Conservation (phyloP, 2,797 vertebrate genomes). For the Helarctos malayanus region DNA sequence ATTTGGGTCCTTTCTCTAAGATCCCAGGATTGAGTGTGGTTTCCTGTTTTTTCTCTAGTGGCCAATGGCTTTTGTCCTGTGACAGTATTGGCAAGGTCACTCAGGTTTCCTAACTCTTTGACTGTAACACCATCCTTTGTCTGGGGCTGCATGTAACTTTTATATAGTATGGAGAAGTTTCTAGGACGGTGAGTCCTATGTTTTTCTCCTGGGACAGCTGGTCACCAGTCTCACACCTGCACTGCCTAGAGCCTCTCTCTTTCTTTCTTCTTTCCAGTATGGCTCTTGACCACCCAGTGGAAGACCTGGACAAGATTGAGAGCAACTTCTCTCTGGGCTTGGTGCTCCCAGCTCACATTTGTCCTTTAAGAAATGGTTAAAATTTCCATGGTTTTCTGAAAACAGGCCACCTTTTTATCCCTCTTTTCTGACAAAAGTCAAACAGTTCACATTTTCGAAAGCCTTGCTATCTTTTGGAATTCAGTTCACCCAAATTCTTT, state of each 20-base stretch:
- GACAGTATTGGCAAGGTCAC: not conserved
- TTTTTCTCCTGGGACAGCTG: not conserved
- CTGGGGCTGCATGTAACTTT: not conserved
- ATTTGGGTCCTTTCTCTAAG: too few species aligned
- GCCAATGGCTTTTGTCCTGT: not conserved
- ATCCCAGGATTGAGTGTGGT: not conserved
- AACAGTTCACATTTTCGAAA: not conserved
- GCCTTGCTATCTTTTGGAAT: not conserved
- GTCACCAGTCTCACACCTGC: not conserved
- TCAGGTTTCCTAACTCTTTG: not conserved
- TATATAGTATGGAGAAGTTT: not conserved
- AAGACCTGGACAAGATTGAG: not conserved
- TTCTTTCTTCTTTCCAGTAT: not conserved
- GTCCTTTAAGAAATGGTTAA: not conserved
- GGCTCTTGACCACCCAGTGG: not conserved
- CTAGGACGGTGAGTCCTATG: not conserved
- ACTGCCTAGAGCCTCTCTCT: not conserved
- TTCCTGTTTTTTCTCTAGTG: not conserved
- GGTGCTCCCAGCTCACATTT: not conserved
- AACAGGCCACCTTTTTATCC: not conserved
- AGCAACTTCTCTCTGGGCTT: not conserved
- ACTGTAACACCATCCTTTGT: not conserved
- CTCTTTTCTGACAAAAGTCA: not conserved
- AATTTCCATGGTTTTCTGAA: not conserved
- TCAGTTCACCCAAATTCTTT: not conserved